Evolutionary conservation across 2,888 invertebrate genomes (phyloP).

Genomic region (Andrena camellia): DNA sequence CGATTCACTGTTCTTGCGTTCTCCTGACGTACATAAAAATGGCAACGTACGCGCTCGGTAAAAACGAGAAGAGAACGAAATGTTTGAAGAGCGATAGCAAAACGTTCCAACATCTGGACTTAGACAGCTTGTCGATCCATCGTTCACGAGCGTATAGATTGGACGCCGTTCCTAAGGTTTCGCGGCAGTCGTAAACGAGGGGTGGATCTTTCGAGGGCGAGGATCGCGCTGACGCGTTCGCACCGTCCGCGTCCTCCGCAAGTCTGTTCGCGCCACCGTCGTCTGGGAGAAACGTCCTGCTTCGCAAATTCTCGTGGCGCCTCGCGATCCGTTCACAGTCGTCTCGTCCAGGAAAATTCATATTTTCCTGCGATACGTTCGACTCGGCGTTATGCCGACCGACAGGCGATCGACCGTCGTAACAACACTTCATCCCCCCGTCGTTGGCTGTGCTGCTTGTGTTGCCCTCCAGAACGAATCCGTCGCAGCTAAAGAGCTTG

Average conservation of each 20-base stretch:
- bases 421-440: neutral
- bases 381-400: neutral
- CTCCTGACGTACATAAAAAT: slow-evolving; percentile 72
- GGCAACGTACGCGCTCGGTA: slow-evolving; percentile 74
- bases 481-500: slow-evolving; percentile 62
- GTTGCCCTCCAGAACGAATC: slow-evolving; percentile 30
- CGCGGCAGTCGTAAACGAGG: neutral
- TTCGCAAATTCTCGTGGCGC: neutral
- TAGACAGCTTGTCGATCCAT: neutral
- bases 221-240: neutral
- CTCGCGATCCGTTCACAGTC: too few relatives aligned
- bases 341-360: neutral
- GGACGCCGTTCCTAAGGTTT: neutral
- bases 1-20: slow-evolving; percentile 14
- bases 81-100: slow-evolving; percentile 66
- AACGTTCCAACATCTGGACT: neutral
- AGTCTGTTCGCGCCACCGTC: neutral
- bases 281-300: neutral
- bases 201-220: neutral
- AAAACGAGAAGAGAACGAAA: slow-evolving; percentile 72
- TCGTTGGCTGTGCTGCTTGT: neutral
- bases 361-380: neutral
- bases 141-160: neutral
- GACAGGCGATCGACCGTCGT: neutral
- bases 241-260: neutral